Conservation (phyloP, 1,140 invertebrate species). For the Muscidifurax raptorellus region DNA sequence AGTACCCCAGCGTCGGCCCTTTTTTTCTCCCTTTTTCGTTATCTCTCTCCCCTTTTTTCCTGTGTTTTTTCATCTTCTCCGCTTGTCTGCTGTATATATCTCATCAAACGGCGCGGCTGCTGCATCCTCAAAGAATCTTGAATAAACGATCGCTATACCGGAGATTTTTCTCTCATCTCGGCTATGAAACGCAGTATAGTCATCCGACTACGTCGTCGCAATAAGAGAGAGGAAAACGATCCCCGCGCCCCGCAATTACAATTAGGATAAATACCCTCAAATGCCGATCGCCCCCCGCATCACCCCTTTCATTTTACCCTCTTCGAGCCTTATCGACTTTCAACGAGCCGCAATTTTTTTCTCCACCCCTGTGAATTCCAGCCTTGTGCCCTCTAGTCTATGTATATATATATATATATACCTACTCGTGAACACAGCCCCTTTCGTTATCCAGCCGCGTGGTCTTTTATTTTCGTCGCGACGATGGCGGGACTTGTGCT, state of each 20-base stretch:
- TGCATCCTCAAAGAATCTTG: slow-evolving; percentile 19
- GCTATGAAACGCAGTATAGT: background rate
- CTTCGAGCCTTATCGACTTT: slow-evolving; percentile 30
- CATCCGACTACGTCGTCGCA: background rate
- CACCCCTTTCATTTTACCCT: slow-evolving; percentile 44
- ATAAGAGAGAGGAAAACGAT: background rate
- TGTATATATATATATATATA: background rate
- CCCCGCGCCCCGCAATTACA: slow-evolving; percentile 54
- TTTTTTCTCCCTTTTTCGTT: background rate
- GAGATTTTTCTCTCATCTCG: background rate
- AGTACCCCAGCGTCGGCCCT: background rate
- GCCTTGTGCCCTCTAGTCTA: background rate
- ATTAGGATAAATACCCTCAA: slow-evolving; percentile 61
- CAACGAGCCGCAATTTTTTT: slow-evolving; percentile 37
- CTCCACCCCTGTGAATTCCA: background rate
- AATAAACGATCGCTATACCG: slow-evolving; percentile 28
- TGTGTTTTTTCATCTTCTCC: slow-evolving; percentile 10
- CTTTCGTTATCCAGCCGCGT: background rate
- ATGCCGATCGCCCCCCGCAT: slow-evolving; percentile 26
- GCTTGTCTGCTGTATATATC: slow-evolving; percentile 7
- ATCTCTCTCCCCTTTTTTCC: background rate
- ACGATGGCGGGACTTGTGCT: background rate
- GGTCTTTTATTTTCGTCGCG: slow-evolving; percentile 26
- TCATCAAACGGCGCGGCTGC: background rate
- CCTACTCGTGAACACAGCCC: background rate